Percentiles rank a stretch among this genome's conserved stretches.
Evolutionary conservation across 2,113 vertebrate species (phyloP).

Genomic region (Irena cyanogastra): DNA sequence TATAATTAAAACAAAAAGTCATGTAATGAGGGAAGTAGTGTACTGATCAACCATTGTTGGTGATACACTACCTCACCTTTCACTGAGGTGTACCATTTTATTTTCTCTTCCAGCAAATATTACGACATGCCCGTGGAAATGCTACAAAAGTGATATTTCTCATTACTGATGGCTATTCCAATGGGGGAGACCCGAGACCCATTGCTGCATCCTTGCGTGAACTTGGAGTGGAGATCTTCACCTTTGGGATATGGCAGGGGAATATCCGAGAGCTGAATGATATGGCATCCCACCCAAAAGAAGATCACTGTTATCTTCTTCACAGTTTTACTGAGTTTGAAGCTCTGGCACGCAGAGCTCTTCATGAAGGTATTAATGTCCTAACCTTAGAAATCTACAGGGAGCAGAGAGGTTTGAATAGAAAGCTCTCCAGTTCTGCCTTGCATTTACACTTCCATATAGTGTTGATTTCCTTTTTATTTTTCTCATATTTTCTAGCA

Average conservation of each 20-base stretch:
- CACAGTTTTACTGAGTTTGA: constrained; percentile 97
- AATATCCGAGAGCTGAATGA: constrained; percentile 95
- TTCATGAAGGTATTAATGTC: constrained; percentile 87
- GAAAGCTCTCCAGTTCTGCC: not conserved
- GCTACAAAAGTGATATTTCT: constrained; percentile 94
- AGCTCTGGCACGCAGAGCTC: constrained; percentile 88
- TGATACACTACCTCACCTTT: no score
- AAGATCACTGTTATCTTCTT: constrained; percentile 94
- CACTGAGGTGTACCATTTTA: not conserved
- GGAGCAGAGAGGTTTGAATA: not conserved
- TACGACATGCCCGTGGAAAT: constrained; percentile 86
- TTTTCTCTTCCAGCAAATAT: constrained; percentile 85
- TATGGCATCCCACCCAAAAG: constrained; percentile 94
- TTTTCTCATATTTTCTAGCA: not conserved
- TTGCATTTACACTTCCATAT: not conserved
- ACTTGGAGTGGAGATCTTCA: constrained; percentile 94
- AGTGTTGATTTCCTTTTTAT: not conserved
- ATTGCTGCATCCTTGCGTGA: constrained; percentile 86
- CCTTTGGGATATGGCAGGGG: constrained; percentile 96
- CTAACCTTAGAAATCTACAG: not conserved
- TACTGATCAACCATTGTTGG: not conserved
- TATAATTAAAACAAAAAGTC: not conserved
- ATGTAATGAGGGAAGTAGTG: not conserved
- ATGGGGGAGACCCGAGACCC: constrained; percentile 93
- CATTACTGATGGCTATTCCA: constrained; percentile 97